Conservation (phyloP, 2,113 vertebrate genomes). For the Poecilia latipinna region DNA sequence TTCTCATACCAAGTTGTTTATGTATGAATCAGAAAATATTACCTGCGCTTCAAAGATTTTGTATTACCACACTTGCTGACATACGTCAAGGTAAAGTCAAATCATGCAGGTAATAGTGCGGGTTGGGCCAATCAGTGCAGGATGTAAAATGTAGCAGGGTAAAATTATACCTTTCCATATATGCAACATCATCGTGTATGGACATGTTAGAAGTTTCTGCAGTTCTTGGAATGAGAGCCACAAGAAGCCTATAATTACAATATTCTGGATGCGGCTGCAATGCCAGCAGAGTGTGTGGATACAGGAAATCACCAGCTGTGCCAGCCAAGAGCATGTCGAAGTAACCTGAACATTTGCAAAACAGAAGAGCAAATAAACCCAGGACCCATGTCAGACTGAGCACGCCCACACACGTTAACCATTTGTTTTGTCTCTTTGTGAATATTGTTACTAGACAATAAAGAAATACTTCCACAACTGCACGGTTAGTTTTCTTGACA, state of each 20-base stretch:
- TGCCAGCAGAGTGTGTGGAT: not conserved
- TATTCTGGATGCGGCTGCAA: not conserved
- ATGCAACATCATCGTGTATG: not conserved
- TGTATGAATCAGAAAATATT: not conserved
- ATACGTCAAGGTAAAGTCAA: not conserved
- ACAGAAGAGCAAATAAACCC: conserved; percentile 7
- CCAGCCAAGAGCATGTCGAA: not conserved
- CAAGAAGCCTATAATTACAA: not conserved
- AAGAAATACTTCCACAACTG: not conserved
- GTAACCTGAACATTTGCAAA: not conserved
- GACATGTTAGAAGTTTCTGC: conserved; percentile 1
- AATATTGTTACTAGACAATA: conserved; percentile 5
- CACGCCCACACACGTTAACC: conserved; percentile 31
- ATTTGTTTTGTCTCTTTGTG: conserved; percentile 8
- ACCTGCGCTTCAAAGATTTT: not conserved
- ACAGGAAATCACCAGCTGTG: conserved; percentile 5
- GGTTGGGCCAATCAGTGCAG: not conserved
- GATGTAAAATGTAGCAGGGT: not conserved
- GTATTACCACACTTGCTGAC: too few species aligned
- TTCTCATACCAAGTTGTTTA: not conserved
- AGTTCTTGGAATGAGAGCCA: not conserved
- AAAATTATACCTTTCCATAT: not conserved
- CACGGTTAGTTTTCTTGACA: not conserved
- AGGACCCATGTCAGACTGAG: conserved; percentile 3
- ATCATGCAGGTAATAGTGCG: not conserved